These are phyloP conservation scores for Yponomeuta plumbellus DNA, from an alignment of 2,888 invertebrate genomes.

Conservation along the genomic window DNA sequence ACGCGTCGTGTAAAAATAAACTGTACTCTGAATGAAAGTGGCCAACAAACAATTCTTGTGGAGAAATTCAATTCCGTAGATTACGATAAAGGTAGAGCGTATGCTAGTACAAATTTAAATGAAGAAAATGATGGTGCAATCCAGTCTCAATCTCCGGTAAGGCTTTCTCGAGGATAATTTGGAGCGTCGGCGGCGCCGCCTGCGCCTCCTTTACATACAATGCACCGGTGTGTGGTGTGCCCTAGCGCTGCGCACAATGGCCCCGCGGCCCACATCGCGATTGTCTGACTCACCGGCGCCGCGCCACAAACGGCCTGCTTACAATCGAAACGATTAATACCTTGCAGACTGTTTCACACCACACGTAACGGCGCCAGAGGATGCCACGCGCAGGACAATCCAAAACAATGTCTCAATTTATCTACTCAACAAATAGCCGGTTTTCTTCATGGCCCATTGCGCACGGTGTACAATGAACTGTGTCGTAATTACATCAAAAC, in stretches of 20 bases:
- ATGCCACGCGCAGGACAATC: constrained; percentile 11
- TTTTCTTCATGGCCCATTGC: constrained; percentile 42
- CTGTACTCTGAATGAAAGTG: constrained; percentile 1
- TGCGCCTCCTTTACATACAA: constrained; percentile 71
- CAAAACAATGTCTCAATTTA: constrained; percentile 50
- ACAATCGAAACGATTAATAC: constrained; percentile 63
- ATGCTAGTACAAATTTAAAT: constrained; percentile 3
- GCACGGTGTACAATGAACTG: constrained; percentile 43
- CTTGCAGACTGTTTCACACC: constrained; percentile 33
- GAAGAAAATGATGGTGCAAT: constrained; percentile 13
- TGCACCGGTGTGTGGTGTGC: constrained; percentile 38
- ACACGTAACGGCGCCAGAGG: constrained; percentile 17
- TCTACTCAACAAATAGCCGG: constrained; percentile 36
- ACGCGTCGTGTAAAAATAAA: constrained; percentile 1
- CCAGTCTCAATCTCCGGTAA: constrained; percentile 20
- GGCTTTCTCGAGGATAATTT: constrained; percentile 50
- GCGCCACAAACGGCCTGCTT: constrained; percentile 58
- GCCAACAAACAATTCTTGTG: not conserved
- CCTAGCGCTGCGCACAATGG: constrained; percentile 37
- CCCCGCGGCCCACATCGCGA: constrained; percentile 62
- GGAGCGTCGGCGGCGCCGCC: constrained; percentile 56
- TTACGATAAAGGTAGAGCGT: constrained; percentile 4
- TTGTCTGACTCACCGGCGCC: constrained; percentile 63
- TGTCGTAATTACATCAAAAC: constrained; percentile 35
- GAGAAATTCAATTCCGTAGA: constrained; percentile 8